Evolutionary conservation across 2,888 invertebrate species (phyloP), one percentile per base, ranked within the genome.

Genomic region (Drosophila mettleri): DNA sequence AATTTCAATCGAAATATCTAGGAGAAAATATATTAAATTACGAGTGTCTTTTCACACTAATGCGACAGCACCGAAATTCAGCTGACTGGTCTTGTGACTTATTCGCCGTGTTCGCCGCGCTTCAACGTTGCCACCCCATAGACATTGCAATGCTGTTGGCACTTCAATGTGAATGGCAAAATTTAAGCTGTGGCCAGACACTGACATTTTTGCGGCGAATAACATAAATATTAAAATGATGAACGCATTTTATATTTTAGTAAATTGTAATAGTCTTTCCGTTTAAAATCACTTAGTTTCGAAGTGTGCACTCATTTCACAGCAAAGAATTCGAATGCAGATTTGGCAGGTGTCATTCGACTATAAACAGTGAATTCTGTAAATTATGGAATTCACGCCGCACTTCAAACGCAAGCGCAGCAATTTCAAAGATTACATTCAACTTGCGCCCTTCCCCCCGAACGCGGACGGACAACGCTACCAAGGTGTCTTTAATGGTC

Each of bases 401-500:
- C 65, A 69, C n/a, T 87, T 78, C 20, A 79, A 74, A 20, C 77
- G 82, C 43, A 85, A 85, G 38, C 55, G 70, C 31, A 70, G 64
- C 16, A 67, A 54, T 38, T 45, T 33, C 10, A 38, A 58, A 46
- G 52, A 36, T 1, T 10, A 12, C 10, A 18, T 7, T 9, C 75
- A 57, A 24, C 8, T 14, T 0, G 18, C 41, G 0, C 78, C 88
- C 0, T 77, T 83, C 43, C 84, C 88, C 10, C n/a, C 2, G 0
- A 48, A 45, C 10, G 16, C 43, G 3, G 14, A 48, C 0, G 61
- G 45, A 2, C 24, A 48, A 29, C 48, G 14, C 2, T 80, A 62
- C 9, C 48, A 59, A 5, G 96, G 95, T 0, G 92, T 93, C 77
- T 95, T 94, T 79, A 95, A 95, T 89, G 95, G 96, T 0, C 93